These are phyloP conservation scores for Megathymus violae DNA, from an alignment of 1,140 invertebrate genomes.

Conservation along the genomic window DNA sequence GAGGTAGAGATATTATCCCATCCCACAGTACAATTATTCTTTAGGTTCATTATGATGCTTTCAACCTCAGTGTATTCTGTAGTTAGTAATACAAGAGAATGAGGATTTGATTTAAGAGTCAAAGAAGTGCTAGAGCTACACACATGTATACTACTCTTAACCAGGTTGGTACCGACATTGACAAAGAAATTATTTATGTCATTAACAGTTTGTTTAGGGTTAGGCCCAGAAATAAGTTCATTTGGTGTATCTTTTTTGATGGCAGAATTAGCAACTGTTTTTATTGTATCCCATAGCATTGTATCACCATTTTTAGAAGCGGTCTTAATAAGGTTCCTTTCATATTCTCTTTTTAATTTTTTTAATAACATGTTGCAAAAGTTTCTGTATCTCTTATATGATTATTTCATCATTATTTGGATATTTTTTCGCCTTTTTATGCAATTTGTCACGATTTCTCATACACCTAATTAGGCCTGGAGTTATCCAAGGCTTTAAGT, in stretches of 20 bases:
- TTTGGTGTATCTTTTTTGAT: background rate
- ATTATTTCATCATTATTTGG: constrained; percentile 16
- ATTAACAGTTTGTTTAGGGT: background rate
- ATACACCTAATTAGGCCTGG: background rate
- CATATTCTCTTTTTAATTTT: constrained; percentile 12
- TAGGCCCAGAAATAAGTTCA: background rate
- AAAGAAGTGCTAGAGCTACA: background rate
- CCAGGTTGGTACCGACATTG: background rate
- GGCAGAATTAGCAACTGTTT: constrained; percentile 1
- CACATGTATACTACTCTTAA: too few relatives aligned
- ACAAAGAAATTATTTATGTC: background rate
- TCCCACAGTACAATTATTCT: background rate
- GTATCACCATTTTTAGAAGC: constrained; percentile 6
- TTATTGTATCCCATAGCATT: constrained; percentile 18
- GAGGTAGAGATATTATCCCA: background rate
- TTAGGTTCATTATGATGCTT: background rate
- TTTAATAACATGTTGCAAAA: constrained; percentile 19
- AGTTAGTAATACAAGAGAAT: background rate
- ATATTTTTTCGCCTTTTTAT: constrained; percentile 3
- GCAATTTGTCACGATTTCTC: constrained; percentile 29
- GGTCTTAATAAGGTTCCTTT: background rate
- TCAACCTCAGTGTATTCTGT: background rate
- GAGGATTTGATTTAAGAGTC: background rate
- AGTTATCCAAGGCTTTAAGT: constrained; percentile 14
- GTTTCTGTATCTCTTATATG: constrained; percentile 37